phyloP scores from a whole-genome alignment of 2,113 vertebrate genomes.

The Cryptomyrus ogoouensis region DNA sequence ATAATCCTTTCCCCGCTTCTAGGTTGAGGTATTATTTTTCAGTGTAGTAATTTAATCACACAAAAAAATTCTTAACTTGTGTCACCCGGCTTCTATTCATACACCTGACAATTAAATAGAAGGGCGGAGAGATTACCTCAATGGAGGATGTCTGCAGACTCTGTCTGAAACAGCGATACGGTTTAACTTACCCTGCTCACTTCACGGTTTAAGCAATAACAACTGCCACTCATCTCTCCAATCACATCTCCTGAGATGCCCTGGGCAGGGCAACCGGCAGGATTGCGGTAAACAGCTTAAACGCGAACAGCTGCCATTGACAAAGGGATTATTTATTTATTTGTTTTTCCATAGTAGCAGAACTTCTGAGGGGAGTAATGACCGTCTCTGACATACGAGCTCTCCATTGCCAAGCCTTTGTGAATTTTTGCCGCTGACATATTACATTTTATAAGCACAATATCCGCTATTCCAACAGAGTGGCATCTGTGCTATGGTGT shows the following conservation, averaged over 20 bases:
- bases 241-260: background rate
- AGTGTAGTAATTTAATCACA: constrained; percentile 16
- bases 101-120: constrained; percentile 13
- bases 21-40: background rate
- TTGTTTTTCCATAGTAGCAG: background rate
- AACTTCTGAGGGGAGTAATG: background rate
- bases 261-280: background rate
- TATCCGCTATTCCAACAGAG: background rate
- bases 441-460: background rate
- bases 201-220: constrained; percentile 13
- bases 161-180: background rate
- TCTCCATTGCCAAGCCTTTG: background rate
- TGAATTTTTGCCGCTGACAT: background rate
- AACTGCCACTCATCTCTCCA: background rate
- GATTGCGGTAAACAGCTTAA: background rate
- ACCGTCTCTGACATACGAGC: background rate
- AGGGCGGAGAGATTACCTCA: background rate
- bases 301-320: background rate
- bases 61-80: background rate
- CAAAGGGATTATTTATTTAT: background rate
- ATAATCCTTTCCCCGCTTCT: background rate
- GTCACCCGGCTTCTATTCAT: background rate
- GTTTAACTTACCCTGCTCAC: constrained; percentile 12
- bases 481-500: background rate
- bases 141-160: background rate